Evolutionary conservation across 1,140 invertebrate genomes (phyloP).

Genomic region (Drosophila fuyamai): DNA sequence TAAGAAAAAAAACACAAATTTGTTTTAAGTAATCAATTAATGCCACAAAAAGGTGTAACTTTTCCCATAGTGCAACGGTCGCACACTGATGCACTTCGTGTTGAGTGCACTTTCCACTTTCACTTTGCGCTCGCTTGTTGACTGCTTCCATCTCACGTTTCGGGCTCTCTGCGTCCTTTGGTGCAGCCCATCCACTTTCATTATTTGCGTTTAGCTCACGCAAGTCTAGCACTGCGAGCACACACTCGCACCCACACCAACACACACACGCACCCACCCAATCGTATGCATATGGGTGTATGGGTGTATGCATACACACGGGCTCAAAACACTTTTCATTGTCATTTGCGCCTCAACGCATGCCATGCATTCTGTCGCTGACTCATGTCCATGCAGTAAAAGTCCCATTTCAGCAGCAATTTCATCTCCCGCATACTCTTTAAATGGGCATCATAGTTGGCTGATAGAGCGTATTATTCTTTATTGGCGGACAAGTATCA

Average conservation of each 20-base stretch:
- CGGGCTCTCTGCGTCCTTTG: background rate
- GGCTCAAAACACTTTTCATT: slow-evolving; percentile 65
- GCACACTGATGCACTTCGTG: slow-evolving; percentile 37
- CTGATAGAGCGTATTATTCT: slow-evolving; percentile 4
- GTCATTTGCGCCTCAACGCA: slow-evolving; percentile 68
- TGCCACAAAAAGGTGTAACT: no score
- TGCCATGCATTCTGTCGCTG: slow-evolving; percentile 58
- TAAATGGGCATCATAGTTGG: slow-evolving; percentile 46
- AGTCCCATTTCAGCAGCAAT: slow-evolving; percentile 74
- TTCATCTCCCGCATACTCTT: slow-evolving; percentile 57
- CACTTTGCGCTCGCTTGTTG: slow-evolving; percentile 76
- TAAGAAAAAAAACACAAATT: no score
- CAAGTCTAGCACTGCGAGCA: slow-evolving; percentile 65
- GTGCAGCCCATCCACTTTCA: slow-evolving; percentile 55
- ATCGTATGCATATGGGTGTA: no score
- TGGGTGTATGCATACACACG: background rate
- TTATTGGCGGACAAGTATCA: background rate
- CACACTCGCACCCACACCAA: slow-evolving; percentile 6
- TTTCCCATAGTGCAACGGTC: no score
- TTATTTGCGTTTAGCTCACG: slow-evolving; percentile 78
- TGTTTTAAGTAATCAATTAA: no score
- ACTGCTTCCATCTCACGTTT: slow-evolving; percentile 50
- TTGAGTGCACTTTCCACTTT: slow-evolving; percentile 80
- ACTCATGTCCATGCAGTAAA: slow-evolving; percentile 75
- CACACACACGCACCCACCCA: slow-evolving; percentile 4